Evolutionary conservation across 2,888 invertebrate genomes (phyloP), one percentile per base, ranked within the genome.

Genomic region (Paralinhomoeus sp.): DNA sequence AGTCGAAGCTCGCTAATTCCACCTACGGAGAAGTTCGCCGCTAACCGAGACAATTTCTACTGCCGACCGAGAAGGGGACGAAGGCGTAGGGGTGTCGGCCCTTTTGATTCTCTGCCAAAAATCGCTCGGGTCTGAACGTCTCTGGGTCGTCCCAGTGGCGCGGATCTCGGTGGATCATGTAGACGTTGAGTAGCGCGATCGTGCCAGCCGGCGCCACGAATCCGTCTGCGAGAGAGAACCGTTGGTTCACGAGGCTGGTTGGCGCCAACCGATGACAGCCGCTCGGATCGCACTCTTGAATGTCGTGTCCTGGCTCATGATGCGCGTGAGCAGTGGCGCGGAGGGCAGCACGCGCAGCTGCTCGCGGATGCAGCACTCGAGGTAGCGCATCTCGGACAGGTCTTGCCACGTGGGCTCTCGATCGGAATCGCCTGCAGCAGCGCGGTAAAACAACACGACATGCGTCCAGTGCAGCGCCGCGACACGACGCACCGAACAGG

Each of bases 301-400:
- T 9, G 45, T 45, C n/a, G 48, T 46, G 40, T 63, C 61, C 41
- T 63, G 60, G n/a, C 52, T 50, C 7, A 62, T 41, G 7, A 48
- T 51, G 21, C 65, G 47, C 15, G 54, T 62, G 50, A 60, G 57
- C 33, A 61, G 48, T 22, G 64, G 64, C n/a, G 63, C 64, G 18
- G 62, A 58, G 18, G 65, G 65, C 42, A 53, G 65, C 9, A 65
- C 42, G 24, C 65, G 53, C n/a, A 64, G 50, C 3, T 62, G 51
- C 50, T 65, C 62, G 54, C 66, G 66, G 41, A 66, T 61, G 44
- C 58, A 59, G 46, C 62, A 59, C 47, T 65, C 64, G 36, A 66
- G 50, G 50, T 65, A 66, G 43, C 60, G 60, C 54, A 65, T 48
- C 27, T 60, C 52, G 41, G 57, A 57, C 24, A 65, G 45, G 47